Evolutionary conservation across 2,888 invertebrate genomes (phyloP).

Genomic region (Belgica antarctica): DNA sequence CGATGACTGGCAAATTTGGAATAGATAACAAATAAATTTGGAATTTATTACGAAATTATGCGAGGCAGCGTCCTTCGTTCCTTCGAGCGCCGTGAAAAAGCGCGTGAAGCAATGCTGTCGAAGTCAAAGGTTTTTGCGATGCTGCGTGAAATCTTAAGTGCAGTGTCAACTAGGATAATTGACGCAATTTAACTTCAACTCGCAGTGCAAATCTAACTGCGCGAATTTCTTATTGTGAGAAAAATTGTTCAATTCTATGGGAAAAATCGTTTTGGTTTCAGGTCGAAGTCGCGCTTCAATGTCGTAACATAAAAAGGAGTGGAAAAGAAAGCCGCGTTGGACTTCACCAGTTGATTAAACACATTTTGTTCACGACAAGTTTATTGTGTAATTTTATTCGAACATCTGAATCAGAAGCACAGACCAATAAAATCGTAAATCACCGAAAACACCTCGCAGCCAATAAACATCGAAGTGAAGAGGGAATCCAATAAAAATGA

Average conservation of each 20-base stretch:
- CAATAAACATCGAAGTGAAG: slow-evolving; percentile 21
- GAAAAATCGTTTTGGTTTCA: not conserved
- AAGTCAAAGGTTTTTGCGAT: too few relatives aligned
- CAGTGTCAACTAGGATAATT: slow-evolving; percentile 4
- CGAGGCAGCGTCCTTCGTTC: too few relatives aligned
- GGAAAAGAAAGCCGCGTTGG: too few relatives aligned
- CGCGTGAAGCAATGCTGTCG: too few relatives aligned
- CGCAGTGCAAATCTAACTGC: not conserved
- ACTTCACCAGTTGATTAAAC: too few relatives aligned
- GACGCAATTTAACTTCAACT: slow-evolving; percentile 18
- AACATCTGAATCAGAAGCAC: not conserved
- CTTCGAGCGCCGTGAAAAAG: too few relatives aligned
- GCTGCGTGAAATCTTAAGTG: not conserved
- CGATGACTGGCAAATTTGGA: too few relatives aligned
- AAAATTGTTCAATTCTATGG: not conserved
- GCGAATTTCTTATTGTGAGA: not conserved
- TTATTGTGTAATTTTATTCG: too few relatives aligned
- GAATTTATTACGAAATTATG: slow-evolving; percentile 2
- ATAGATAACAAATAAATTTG: slow-evolving; percentile 28
- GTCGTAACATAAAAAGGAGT: too few relatives aligned
- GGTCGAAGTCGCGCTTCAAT: too few relatives aligned
- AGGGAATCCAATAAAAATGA: slow-evolving; percentile 38
- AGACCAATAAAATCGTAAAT: not conserved
- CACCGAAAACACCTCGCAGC: not conserved
- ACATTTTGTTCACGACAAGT: too few relatives aligned